phyloP scores from a whole-genome alignment of 2,888 invertebrate species.

The Tipula helvola region DNA sequence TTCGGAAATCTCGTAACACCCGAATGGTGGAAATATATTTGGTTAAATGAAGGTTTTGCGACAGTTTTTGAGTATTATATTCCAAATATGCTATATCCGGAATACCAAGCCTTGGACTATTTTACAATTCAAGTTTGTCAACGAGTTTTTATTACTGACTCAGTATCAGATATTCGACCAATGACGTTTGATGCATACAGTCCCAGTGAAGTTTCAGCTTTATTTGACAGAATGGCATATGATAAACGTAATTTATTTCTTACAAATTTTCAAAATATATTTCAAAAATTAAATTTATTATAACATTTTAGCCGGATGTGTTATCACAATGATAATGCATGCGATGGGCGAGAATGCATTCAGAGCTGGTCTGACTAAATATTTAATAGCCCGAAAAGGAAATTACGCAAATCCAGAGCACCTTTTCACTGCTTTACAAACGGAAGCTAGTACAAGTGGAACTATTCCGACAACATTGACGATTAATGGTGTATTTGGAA shows the following conservation, averaged over 20 bases:
- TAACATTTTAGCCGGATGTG: not conserved
- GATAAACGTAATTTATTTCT: conserved; percentile 49
- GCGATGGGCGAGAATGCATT: not conserved
- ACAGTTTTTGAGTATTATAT: conserved; percentile 52
- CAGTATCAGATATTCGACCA: conserved; percentile 61
- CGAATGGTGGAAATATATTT: conserved; percentile 40
- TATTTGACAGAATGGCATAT: conserved; percentile 79
- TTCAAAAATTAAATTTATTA: too few species aligned
- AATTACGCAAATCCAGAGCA: conserved; percentile 29
- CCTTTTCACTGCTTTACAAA: conserved; percentile 29
- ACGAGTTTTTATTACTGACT: conserved; percentile 58
- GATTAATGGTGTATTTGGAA: conserved; percentile 45
- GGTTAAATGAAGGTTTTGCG: conserved; percentile 57
- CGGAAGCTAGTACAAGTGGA: conserved; percentile 22
- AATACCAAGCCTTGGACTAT: conserved; percentile 63
- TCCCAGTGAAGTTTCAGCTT: conserved; percentile 69
- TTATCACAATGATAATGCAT: conserved; percentile 23
- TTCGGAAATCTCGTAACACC: conserved; percentile 33
- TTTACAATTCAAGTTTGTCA: conserved; percentile 64
- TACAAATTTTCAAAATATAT: too few species aligned
- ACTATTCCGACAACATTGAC: conserved; percentile 32
- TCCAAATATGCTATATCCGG: conserved; percentile 40
- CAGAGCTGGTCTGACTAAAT: not conserved
- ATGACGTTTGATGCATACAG: conserved; percentile 70
- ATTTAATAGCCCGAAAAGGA: conserved; percentile 26